These are phyloP conservation scores for Catocala fraxini DNA, from an alignment of 2,888 invertebrate species.

Conservation along the genomic window DNA sequence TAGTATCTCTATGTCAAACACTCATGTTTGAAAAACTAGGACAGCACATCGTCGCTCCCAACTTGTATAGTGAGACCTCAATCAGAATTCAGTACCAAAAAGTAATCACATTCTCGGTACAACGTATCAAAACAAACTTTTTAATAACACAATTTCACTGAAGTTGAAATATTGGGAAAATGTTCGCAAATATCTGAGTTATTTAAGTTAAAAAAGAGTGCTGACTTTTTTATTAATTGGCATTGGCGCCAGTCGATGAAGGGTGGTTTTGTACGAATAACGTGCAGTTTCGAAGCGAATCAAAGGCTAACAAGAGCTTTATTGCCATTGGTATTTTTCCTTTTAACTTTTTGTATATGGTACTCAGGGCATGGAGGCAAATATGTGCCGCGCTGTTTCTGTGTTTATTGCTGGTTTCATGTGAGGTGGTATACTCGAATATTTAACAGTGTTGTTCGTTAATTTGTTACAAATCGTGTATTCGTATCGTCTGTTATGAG, in stretches of 20 bases:
- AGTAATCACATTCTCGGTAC: slow-evolving; percentile 7
- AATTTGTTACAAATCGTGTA: no score
- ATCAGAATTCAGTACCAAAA: background rate
- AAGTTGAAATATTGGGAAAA: background rate
- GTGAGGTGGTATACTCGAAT: no score
- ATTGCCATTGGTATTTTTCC: no score
- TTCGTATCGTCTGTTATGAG: no score
- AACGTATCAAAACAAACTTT: background rate
- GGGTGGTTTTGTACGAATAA: background rate
- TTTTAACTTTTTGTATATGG: no score
- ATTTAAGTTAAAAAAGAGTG: background rate
- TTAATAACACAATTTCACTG: background rate
- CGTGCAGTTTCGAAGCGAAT: no score
- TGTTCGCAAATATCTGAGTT: background rate
- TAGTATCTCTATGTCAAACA: background rate
- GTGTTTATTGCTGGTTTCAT: no score
- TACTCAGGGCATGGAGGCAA: no score
- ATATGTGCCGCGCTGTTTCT: no score
- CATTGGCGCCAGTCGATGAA: background rate
- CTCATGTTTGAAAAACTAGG: background rate
- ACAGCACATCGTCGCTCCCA: background rate
- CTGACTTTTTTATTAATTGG: background rate
- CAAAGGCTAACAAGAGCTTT: no score
- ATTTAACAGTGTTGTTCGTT: no score
- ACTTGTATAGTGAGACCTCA: background rate